A percentile compares a stretch with the other conserved stretches of the same genome.
Conservation (phyloP, 1,140 invertebrate species). For the Bombyx mori region DNA sequence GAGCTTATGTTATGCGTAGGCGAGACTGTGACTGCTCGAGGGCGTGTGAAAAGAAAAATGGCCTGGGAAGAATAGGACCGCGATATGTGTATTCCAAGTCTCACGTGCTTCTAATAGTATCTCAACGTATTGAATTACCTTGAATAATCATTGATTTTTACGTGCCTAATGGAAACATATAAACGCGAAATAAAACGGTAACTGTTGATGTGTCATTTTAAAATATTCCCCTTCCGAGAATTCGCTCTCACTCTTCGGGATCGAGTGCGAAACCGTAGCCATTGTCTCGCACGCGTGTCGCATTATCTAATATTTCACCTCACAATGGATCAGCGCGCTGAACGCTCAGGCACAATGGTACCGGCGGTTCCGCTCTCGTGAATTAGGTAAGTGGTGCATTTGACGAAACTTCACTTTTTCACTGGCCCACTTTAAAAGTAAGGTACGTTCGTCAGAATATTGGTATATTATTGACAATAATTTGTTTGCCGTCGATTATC, state of each 20-base stretch:
- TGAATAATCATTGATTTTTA: slow-evolving; percentile 24
- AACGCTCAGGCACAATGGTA: slow-evolving; percentile 42
- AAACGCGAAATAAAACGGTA: slow-evolving; percentile 9
- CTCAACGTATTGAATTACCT: slow-evolving; percentile 19
- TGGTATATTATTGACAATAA: slow-evolving; percentile 15
- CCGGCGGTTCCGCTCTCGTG: slow-evolving; percentile 64
- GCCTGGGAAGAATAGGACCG: slow-evolving; percentile 17
- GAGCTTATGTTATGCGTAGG: slow-evolving; percentile 19
- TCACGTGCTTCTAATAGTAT: slow-evolving; percentile 38
- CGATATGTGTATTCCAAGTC: slow-evolving; percentile 19
- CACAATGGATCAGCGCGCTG: slow-evolving; percentile 37
- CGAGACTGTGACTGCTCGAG: slow-evolving; percentile 26
- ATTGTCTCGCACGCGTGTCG: slow-evolving; percentile 44
- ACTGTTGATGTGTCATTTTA: background rate
- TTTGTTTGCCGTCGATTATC: slow-evolving; percentile 47
- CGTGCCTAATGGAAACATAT: slow-evolving; percentile 20
- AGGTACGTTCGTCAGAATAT: too few species aligned
- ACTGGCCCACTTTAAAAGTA: slow-evolving; percentile 28
- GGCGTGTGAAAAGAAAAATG: slow-evolving; percentile 34
- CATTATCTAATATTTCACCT: slow-evolving; percentile 52
- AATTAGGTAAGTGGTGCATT: slow-evolving; percentile 63
- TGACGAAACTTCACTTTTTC: slow-evolving; percentile 64
- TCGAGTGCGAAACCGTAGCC: slow-evolving; percentile 38
- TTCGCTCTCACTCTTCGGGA: slow-evolving; percentile 48
- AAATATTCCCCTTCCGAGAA: background rate